These are phyloP conservation scores for Dascyllus trimaculatus DNA, from an alignment of 2,113 vertebrate species.

Conservation along the genomic window DNA sequence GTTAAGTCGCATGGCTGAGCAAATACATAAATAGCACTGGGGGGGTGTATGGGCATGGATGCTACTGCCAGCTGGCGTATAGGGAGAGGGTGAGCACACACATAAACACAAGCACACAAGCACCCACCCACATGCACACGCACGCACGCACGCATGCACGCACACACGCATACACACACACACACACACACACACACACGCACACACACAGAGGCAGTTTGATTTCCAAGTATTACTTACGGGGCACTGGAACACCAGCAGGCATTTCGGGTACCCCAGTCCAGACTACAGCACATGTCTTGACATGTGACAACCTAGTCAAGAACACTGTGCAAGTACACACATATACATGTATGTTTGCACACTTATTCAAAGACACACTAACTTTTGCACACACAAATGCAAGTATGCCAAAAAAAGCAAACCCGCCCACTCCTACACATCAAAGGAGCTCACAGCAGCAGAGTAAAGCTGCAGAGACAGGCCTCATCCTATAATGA, in stretches of 20 bases:
- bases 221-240: slow-evolving; percentile 60
- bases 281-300: slow-evolving; percentile 55
- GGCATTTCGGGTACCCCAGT: slow-evolving; percentile 35
- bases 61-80: slow-evolving; percentile 53
- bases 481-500: slow-evolving; percentile 52
- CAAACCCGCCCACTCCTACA: slow-evolving; percentile 8
- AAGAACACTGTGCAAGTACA: slow-evolving; percentile 10
- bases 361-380: slow-evolving; percentile 10
- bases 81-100: slow-evolving; percentile 11
- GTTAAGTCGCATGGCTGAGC: slow-evolving; percentile 73
- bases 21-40: slow-evolving; percentile 68
- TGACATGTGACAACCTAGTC: slow-evolving; percentile 54
- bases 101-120: slow-evolving; percentile 6
- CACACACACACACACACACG: slow-evolving; percentile 21
- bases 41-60: slow-evolving; percentile 25
- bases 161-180: slow-evolving; percentile 21
- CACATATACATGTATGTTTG: slow-evolving; percentile 7
- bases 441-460: slow-evolving; percentile 33
- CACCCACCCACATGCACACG: slow-evolving; percentile 20
- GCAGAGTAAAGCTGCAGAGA: slow-evolving; percentile 43
- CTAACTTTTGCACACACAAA: slow-evolving; percentile 29
- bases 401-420: slow-evolving; percentile 41
- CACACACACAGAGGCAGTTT: slow-evolving; percentile 23
- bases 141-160: slow-evolving; percentile 17
- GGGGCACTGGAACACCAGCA: slow-evolving; percentile 64